phyloP scores from a whole-genome alignment of 1,140 invertebrate genomes.

The Hetaerina americana region DNA sequence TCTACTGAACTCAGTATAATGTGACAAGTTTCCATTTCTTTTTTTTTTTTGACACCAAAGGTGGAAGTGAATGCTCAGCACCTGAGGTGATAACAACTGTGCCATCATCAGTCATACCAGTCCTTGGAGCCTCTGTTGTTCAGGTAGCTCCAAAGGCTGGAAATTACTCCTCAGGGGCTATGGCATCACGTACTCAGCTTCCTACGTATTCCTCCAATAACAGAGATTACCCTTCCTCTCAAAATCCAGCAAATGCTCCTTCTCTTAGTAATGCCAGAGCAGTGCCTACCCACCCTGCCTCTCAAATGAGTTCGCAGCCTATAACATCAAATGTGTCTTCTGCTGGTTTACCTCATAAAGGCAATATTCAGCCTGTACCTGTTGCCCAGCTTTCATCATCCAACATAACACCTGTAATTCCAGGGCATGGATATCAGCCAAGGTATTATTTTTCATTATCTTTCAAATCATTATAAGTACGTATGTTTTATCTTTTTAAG shows the following conservation, averaged over 20 bases:
- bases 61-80: background rate
- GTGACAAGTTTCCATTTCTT: background rate
- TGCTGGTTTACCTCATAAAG: background rate
- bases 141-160: background rate
- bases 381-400: too few species aligned
- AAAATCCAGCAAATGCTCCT: background rate
- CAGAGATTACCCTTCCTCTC: background rate
- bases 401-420: background rate
- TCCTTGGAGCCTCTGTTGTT: background rate
- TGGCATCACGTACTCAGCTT: background rate
- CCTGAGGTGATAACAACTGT: background rate
- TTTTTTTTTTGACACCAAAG: background rate
- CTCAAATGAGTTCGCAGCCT: background rate
- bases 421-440: background rate
- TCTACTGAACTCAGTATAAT: too few species aligned
- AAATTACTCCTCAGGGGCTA: background rate
- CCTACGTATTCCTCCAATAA: background rate
- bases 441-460: background rate
- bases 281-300: background rate
- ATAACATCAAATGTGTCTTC: background rate
- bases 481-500: too few species aligned
- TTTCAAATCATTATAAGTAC: too few species aligned
- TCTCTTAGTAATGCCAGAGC: background rate
- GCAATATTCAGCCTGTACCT: background rate
- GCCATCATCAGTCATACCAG: background rate